Evolutionary conservation across 2,797 vertebrate genomes (phyloP).

Genomic region (Arctocebus calabarensis): DNA sequence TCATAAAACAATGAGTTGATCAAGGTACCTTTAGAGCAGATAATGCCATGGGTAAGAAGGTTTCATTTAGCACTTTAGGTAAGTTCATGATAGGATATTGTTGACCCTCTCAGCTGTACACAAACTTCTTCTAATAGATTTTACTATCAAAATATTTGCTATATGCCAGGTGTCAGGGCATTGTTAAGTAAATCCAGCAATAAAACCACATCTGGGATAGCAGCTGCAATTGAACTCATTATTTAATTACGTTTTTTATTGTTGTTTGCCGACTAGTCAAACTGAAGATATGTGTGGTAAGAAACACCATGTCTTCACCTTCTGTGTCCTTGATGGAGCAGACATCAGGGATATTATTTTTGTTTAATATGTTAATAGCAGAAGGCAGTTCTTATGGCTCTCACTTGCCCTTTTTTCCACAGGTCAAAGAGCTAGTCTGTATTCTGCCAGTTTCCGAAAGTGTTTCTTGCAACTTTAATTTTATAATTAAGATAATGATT

Average conservation of each 20-base stretch:
- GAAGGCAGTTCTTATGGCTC: too few species aligned
- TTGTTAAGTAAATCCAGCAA: background rate
- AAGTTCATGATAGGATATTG: background rate
- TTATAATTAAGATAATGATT: too few species aligned
- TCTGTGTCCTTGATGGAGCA: too few species aligned
- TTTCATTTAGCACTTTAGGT: background rate
- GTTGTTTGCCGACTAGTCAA: background rate
- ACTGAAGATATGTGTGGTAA: too few species aligned
- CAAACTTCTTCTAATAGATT: background rate
- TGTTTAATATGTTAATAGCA: too few species aligned
- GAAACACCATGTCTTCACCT: too few species aligned
- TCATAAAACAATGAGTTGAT: background rate
- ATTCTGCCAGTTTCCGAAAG: too few species aligned
- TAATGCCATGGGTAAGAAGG: background rate
- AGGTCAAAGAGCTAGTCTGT: too few species aligned
- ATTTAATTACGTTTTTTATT: background rate
- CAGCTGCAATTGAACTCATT: background rate
- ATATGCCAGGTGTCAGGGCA: background rate
- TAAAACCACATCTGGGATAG: background rate
- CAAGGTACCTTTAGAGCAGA: background rate
- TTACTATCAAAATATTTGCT: background rate
- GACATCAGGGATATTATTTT: too few species aligned
- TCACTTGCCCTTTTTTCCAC: too few species aligned
- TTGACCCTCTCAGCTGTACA: background rate
- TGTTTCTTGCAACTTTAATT: too few species aligned